These are phyloP conservation scores for Chrysochloris asiatica DNA, from an alignment of 2,113 vertebrate species.

Conservation along the genomic window DNA sequence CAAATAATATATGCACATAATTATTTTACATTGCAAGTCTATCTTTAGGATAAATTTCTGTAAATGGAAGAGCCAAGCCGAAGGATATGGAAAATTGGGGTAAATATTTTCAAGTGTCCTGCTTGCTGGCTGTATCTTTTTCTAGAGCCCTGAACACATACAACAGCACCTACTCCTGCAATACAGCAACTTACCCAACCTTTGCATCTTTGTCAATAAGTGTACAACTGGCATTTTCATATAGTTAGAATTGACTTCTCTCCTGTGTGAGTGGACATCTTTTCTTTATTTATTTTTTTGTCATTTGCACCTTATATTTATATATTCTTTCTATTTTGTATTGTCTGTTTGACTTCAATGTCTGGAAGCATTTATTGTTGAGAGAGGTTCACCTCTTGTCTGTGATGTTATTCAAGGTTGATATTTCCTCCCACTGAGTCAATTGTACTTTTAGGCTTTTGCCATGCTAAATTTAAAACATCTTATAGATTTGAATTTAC, in stretches of 20 bases:
- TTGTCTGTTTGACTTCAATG: not conserved
- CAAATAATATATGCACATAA: too few relatives aligned
- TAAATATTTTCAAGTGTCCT: too few relatives aligned
- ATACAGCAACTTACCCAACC: too few relatives aligned
- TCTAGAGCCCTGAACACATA: rapidly evolving
- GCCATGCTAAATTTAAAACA: not conserved
- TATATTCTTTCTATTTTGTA: not conserved
- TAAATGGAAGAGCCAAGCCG: not conserved
- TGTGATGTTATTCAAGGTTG: not conserved
- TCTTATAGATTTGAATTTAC: not conserved
- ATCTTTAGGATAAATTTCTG: not conserved
- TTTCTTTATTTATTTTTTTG: not conserved
- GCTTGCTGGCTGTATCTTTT: rapidly evolving
- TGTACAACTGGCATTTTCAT: not conserved
- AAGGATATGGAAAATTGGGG: not conserved
- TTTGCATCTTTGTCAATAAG: not conserved
- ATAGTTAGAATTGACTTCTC: not conserved
- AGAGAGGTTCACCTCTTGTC: not conserved
- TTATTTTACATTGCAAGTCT: not conserved
- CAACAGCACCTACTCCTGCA: rapidly evolving
- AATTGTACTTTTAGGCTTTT: not conserved
- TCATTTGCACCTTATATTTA: not conserved
- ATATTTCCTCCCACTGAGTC: not conserved
- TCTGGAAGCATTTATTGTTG: not conserved
- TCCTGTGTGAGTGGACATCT: not conserved